phyloP scores from a whole-genome alignment of 1,140 invertebrate species.

The Myzus persicae region DNA sequence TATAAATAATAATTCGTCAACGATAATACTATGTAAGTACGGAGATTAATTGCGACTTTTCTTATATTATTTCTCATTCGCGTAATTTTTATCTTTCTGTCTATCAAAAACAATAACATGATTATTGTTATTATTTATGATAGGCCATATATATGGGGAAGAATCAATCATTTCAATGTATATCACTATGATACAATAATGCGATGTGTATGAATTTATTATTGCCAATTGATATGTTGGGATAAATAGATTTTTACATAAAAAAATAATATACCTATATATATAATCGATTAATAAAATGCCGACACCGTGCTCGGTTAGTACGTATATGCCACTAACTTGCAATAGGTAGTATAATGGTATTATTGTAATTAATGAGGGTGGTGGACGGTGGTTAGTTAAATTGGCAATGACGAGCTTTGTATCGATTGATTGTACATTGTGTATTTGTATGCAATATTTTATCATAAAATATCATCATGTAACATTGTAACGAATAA shows the following conservation, averaged over 20 bases:
- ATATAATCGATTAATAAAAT: slow-evolving; percentile 24
- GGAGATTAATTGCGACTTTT: neutral
- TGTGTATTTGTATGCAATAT: neutral
- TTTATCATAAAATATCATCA: neutral
- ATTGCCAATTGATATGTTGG: neutral
- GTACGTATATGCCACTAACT: too few species aligned
- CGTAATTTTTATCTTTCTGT: neutral
- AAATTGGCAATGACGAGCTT: neutral
- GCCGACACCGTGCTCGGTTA: neutral
- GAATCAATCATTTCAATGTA: neutral
- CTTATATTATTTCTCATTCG: neutral
- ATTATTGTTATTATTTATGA: neutral
- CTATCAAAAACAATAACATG: neutral
- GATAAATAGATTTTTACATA: neutral
- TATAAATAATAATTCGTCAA: neutral
- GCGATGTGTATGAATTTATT: neutral
- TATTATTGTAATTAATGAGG: slow-evolving; percentile 25
- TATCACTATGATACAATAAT: neutral
- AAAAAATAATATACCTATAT: neutral
- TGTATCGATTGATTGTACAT: neutral
- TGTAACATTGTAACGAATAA: neutral
- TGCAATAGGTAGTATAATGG: neutral
- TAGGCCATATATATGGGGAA: neutral
- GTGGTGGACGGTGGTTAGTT: neutral
- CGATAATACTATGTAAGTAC: too few species aligned